A percentile compares a stretch with the other conserved stretches of the same genome.
phyloP scores from a whole-genome alignment of 2,113 vertebrate species.

The Reinhardtius hippoglossoides region DNA sequence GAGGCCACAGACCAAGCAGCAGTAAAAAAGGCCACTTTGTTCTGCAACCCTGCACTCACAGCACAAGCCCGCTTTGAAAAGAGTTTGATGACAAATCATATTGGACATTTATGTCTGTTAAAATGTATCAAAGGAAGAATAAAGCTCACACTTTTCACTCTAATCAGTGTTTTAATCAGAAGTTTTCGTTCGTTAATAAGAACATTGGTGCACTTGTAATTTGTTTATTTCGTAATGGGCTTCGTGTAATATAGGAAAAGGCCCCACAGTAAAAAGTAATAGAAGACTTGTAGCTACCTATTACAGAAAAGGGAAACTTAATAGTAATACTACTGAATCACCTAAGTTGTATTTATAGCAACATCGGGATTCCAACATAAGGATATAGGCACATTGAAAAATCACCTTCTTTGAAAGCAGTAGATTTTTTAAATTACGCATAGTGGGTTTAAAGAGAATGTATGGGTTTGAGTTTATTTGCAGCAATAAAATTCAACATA shows the following conservation, averaged over 20 bases:
- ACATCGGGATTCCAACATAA: neutral
- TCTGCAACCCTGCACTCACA: slow-evolving; percentile 64
- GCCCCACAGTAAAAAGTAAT: neutral
- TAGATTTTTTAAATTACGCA: neutral
- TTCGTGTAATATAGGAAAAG: neutral
- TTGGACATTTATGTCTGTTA: slow-evolving; percentile 24
- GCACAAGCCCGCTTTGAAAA: slow-evolving; percentile 52
- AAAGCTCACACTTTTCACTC: neutral
- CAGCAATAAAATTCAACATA: slow-evolving; percentile 24
- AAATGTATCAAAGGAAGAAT: slow-evolving; percentile 21
- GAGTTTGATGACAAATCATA: slow-evolving; percentile 30
- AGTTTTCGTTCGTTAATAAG: neutral
- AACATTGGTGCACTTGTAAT: slow-evolving; percentile 3
- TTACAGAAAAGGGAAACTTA: neutral
- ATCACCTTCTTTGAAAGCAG: neutral
- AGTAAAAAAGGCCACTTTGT: slow-evolving; percentile 73
- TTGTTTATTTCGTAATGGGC: neutral
- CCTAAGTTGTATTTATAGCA: slow-evolving; percentile 5
- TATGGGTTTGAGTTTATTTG: slow-evolving; percentile 21
- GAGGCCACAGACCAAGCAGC: slow-evolving; percentile 60
- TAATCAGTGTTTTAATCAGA: slow-evolving; percentile 16
- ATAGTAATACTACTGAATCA: neutral
- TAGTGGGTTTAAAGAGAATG: slow-evolving; percentile 8
- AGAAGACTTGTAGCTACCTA: neutral
- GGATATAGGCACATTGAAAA: neutral